These are phyloP conservation scores for Nothura maculosa DNA, from an alignment of 2,797 vertebrate genomes.

Conservation along the genomic window DNA sequence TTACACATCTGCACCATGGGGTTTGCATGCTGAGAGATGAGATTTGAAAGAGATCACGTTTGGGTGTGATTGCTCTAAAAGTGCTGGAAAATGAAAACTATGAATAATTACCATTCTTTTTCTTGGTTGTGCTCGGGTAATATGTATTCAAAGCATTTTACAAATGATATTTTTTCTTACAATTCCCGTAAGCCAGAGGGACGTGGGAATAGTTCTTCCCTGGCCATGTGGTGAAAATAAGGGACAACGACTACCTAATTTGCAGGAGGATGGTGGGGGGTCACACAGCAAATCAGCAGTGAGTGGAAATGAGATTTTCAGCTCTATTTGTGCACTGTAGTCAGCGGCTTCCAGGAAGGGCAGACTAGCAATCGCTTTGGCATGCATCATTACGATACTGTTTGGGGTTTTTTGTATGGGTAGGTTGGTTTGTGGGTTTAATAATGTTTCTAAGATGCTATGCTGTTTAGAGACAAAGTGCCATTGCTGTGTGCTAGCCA, in stretches of 20 bases:
- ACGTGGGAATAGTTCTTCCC: background rate
- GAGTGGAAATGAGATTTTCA: background rate
- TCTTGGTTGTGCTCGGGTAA: background rate
- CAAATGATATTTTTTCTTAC: background rate
- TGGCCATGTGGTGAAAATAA: background rate
- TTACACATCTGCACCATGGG: background rate
- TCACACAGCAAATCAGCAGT: background rate
- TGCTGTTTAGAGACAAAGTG: background rate
- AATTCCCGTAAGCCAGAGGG: background rate
- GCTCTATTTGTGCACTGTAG: background rate
- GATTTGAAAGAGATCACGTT: background rate
- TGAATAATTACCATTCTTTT: conserved; percentile 27
- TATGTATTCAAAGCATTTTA: conserved; percentile 23
- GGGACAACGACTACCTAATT: background rate
- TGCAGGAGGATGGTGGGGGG: background rate
- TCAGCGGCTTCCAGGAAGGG: background rate
- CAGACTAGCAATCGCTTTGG: background rate
- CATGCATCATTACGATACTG: background rate
- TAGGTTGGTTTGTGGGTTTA: background rate
- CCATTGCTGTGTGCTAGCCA: background rate
- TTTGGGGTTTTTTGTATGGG: background rate
- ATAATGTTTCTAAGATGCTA: background rate
- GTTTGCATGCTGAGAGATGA: background rate
- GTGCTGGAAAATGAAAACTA: conserved; percentile 16
- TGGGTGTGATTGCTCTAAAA: conserved; percentile 38